phyloP scores from a whole-genome alignment of 2,797 vertebrate species.

The Phoxinus dragarum region DNA sequence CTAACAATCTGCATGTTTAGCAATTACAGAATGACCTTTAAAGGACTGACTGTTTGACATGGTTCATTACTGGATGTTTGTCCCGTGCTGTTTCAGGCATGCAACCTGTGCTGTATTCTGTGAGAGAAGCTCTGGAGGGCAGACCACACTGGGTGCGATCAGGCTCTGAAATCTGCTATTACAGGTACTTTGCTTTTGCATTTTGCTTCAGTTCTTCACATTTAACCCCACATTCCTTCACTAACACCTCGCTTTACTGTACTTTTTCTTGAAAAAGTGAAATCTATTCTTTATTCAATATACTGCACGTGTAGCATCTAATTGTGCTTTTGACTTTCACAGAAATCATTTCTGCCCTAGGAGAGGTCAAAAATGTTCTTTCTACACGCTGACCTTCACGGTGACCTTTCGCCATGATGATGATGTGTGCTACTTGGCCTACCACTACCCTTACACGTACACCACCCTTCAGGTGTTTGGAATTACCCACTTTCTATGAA shows the following conservation, averaged over 20 bases:
- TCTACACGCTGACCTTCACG: constrained; percentile 88
- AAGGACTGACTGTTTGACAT: not conserved
- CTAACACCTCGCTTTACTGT: not conserved
- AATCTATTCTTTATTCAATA: not conserved
- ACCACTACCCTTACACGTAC: constrained; percentile 93
- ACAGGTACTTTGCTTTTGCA: constrained; percentile 80
- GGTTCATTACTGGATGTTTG: not conserved
- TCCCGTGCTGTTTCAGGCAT: constrained; percentile 78
- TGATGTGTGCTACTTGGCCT: constrained; percentile 92
- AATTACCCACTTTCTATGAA: constrained; percentile 15
- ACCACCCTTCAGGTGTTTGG: constrained; percentile 85
- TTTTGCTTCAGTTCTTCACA: not conserved
- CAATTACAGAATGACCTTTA: constrained; percentile 20
- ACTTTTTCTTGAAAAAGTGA: not conserved
- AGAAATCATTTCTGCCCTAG: constrained; percentile 86
- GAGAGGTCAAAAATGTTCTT: constrained; percentile 65
- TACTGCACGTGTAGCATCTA: not conserved
- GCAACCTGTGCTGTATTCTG: constrained; percentile 89
- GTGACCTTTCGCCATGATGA: constrained; percentile 86
- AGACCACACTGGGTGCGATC: constrained; percentile 85
- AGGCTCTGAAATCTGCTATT: constrained; percentile 91
- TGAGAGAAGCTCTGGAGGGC: constrained; percentile 87
- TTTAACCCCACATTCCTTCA: not conserved
- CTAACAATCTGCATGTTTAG: too few species aligned
- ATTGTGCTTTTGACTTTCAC: constrained; percentile 36